These are phyloP conservation scores for Ceryle rudis DNA, from an alignment of 2,797 vertebrate species.

Conservation along the genomic window DNA sequence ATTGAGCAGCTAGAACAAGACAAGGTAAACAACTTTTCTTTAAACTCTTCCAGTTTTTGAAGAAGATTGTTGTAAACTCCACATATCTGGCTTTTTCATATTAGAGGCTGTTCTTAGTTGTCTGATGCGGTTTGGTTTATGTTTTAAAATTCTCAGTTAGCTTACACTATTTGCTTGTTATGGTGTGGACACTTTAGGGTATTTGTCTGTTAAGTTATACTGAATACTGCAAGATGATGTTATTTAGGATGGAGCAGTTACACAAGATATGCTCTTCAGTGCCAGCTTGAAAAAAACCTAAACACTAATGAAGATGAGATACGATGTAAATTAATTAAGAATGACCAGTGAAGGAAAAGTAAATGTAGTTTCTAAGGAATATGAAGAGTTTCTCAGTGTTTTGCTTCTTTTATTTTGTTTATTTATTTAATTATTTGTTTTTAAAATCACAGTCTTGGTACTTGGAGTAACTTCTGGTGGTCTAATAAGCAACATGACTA, in stretches of 20 bases:
- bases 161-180: no score
- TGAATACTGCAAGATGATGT: background rate
- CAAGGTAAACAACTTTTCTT: constrained; percentile 85
- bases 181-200: background rate
- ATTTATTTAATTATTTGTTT: background rate
- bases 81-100: background rate
- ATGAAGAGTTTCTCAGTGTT: background rate
- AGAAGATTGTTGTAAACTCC: background rate
- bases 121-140: background rate
- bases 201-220: background rate
- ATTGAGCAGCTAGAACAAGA: constrained; percentile 98
- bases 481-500: background rate
- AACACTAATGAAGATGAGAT: background rate
- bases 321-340: background rate
- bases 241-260: background rate
- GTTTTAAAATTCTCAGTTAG: no score
- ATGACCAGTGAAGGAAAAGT: background rate
- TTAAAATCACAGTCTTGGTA: background rate
- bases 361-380: background rate
- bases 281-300: background rate
- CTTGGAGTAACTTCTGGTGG: background rate
- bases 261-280: background rate
- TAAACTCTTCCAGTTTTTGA: background rate
- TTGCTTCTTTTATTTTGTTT: background rate
- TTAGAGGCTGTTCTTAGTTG: constrained; percentile 10